These are phyloP conservation scores for Hexactinellida sp. DNA, from an alignment of 37 sponge, comb jelly and placozoan species.

Conservation along the genomic window DNA sequence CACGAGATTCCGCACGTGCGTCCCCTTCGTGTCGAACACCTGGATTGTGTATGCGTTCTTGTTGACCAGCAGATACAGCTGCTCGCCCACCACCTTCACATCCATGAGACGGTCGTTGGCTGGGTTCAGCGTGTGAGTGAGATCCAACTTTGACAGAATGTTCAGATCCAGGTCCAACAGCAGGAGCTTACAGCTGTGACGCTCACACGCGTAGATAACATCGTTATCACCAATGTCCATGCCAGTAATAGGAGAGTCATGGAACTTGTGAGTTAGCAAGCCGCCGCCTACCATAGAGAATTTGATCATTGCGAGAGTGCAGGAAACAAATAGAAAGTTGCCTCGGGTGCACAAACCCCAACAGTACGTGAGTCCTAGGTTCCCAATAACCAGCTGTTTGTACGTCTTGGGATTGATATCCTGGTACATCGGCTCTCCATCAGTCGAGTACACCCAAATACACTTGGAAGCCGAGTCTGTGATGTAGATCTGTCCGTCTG, in stretches of 20 bases:
- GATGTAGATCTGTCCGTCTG: neutral
- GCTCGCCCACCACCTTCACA: neutral
- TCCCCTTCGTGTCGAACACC: neutral
- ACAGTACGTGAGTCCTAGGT: neutral
- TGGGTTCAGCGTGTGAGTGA: neutral
- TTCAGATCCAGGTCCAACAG: neutral
- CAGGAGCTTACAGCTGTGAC: neutral
- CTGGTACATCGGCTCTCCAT: slow-evolving; percentile 16
- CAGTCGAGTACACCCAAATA: neutral
- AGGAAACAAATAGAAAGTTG: neutral
- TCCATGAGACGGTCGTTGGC: slow-evolving; percentile 11
- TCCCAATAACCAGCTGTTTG: neutral
- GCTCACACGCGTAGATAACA: neutral
- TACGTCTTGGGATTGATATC: neutral
- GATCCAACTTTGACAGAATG: neutral
- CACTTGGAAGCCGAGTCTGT: neutral
- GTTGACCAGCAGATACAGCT: neutral
- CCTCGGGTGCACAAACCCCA: neutral
- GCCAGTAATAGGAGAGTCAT: neutral
- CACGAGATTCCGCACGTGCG: neutral
- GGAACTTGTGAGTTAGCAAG: neutral
- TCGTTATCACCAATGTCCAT: neutral
- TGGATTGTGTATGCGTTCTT: neutral
- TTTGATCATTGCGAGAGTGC: neutral
- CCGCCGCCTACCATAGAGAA: neutral